phyloP scores from a whole-genome alignment of 1,140 invertebrate genomes.

The Steinernema feltiae region DNA sequence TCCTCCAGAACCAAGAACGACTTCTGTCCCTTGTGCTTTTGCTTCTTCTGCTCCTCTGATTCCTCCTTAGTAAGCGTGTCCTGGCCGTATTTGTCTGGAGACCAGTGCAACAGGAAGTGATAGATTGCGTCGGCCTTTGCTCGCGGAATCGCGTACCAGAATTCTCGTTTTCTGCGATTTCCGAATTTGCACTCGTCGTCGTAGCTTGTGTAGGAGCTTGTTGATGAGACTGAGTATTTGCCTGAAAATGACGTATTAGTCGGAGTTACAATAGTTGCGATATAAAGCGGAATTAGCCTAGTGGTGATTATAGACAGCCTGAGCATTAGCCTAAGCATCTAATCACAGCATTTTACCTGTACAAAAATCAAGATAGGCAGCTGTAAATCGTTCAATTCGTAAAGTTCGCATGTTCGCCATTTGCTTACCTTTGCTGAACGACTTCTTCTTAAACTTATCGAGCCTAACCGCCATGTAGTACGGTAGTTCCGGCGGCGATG shows the following conservation, averaged over 20 bases:
- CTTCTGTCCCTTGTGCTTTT: too few relatives aligned
- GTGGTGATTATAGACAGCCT: too few relatives aligned
- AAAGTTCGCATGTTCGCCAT: too few relatives aligned
- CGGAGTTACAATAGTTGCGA: too few relatives aligned
- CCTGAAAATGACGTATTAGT: neutral
- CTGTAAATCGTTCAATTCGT: too few relatives aligned
- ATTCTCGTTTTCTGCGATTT: constrained; percentile 53
- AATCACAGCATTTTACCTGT: too few relatives aligned
- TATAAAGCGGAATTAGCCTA: neutral
- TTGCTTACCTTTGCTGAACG: neutral
- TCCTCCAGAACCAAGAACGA: neutral
- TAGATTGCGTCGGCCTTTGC: constrained; percentile 54
- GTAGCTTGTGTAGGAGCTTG: constrained; percentile 23
- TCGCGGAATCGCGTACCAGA: constrained; percentile 48
- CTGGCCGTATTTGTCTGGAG: constrained; percentile 56
- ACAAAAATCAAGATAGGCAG: too few relatives aligned
- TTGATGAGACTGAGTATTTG: neutral
- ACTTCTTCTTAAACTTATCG: constrained; percentile 40
- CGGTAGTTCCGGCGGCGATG: constrained; percentile 43
- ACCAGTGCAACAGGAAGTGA: constrained; percentile 56
- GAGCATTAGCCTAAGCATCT: too few relatives aligned
- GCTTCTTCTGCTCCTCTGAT: neutral
- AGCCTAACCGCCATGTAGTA: constrained; percentile 54
- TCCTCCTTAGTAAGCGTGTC: constrained; percentile 18
- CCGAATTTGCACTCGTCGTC: constrained; percentile 50